Conservation (phyloP, 2,797 vertebrate genomes). For the Synaphobranchus kaupii region DNA sequence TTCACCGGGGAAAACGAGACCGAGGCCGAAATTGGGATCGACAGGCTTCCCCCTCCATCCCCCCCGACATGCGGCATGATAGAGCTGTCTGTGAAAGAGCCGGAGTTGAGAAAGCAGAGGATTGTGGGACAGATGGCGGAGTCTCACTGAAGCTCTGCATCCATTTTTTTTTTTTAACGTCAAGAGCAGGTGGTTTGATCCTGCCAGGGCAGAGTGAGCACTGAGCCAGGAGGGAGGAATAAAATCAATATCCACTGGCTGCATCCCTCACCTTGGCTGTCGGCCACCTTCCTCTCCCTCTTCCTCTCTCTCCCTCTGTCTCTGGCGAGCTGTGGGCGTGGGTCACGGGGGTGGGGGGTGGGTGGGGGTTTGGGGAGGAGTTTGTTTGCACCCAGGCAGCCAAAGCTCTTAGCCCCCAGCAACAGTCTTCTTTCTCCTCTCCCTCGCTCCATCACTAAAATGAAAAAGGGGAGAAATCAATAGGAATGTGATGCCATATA, state of each 20-base stretch:
- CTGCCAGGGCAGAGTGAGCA: neutral
- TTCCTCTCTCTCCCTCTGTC: constrained; percentile 38
- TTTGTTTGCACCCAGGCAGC: neutral
- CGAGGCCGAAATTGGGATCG: neutral
- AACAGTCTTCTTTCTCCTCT: neutral
- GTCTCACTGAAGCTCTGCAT: constrained; percentile 43
- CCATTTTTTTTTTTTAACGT: neutral
- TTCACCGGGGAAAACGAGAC: neutral
- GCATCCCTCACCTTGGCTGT: constrained; percentile 33
- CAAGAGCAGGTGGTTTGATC: constrained; percentile 6
- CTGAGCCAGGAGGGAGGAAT: constrained; percentile 55
- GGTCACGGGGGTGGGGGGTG: neutral
- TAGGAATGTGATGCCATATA: neutral
- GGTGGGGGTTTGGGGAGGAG: neutral
- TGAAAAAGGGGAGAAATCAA: constrained; percentile 7
- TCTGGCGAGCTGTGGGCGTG: constrained; percentile 33
- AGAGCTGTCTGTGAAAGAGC: neutral
- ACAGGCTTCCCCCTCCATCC: neutral
- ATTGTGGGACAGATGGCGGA: constrained; percentile 57
- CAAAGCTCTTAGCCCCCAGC: neutral
- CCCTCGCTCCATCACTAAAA: constrained; percentile 3
- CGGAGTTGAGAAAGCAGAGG: constrained; percentile 38
- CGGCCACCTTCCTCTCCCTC: neutral
- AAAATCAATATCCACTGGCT: constrained; percentile 69
- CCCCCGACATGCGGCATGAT: neutral